Evolutionary conservation across 2,797 vertebrate species (phyloP).

Genomic region (Anableps anableps): DNA sequence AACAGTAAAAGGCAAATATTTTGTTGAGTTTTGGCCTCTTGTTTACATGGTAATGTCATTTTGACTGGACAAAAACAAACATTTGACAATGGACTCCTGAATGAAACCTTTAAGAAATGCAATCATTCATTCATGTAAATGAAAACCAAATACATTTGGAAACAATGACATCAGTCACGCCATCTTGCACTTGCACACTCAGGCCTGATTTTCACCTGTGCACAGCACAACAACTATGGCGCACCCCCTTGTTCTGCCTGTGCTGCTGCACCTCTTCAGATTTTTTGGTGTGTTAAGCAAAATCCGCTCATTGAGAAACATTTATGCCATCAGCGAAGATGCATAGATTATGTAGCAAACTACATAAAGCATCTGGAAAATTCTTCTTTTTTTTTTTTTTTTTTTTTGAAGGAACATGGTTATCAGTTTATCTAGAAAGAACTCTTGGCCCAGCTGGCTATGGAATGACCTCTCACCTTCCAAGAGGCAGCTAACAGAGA

Average conservation of each 20-base stretch:
- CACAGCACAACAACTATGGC: background rate
- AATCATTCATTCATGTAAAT: background rate
- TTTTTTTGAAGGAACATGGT: background rate
- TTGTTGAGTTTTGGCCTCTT: background rate
- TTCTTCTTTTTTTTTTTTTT: too few species aligned
- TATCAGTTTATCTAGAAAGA: background rate
- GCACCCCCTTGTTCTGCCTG: too few species aligned
- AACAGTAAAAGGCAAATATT: background rate
- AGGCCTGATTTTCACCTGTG: background rate
- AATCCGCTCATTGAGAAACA: background rate
- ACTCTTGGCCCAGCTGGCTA: background rate
- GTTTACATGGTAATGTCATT: background rate
- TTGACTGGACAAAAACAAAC: background rate
- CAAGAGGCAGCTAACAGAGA: background rate
- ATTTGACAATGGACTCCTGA: background rate
- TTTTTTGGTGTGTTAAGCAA: background rate
- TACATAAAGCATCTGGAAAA: background rate
- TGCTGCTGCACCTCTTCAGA: background rate
- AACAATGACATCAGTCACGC: background rate
- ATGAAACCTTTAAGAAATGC: background rate
- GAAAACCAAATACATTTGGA: background rate
- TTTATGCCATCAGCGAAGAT: background rate
- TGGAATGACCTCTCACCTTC: background rate
- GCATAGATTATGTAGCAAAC: background rate
- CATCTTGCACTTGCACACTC: background rate